Evolutionary conservation across 2,797 vertebrate genomes (phyloP).

Genomic region (Arremon brunneinucha): DNA sequence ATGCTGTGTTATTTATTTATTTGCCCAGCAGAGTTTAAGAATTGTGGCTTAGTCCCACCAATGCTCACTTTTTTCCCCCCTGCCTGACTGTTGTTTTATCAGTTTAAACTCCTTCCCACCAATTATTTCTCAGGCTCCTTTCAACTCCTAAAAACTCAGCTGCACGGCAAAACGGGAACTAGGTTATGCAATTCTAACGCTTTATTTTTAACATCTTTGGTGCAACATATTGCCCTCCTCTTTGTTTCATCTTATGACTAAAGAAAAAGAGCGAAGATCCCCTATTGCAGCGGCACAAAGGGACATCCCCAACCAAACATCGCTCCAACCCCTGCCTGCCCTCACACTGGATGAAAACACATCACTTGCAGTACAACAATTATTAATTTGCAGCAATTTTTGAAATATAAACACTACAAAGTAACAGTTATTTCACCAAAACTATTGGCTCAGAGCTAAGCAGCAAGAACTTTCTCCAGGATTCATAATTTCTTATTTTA

Average conservation of each 20-base stretch:
- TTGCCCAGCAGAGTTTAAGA: not conserved
- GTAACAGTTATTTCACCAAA: not conserved
- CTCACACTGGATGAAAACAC: not conserved
- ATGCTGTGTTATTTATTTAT: constrained; percentile 17
- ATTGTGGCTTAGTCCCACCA: not conserved
- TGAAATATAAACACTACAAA: not conserved
- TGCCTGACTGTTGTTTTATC: not conserved
- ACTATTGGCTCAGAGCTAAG: not conserved
- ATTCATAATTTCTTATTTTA: constrained; percentile 4
- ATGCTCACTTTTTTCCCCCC: not conserved
- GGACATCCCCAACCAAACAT: not conserved
- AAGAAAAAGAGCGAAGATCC: constrained; percentile 12
- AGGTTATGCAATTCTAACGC: constrained; percentile 51
- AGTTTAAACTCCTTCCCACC: not conserved
- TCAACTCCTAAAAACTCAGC: constrained; percentile 37
- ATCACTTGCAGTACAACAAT: not conserved
- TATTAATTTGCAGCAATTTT: not conserved
- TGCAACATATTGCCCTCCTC: constrained; percentile 57
- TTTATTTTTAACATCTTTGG: constrained; percentile 66
- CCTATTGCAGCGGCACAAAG: not conserved
- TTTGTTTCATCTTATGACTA: constrained; percentile 55
- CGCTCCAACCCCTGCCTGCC: not conserved
- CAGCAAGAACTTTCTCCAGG: not conserved
- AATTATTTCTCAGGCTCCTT: constrained; percentile 32
- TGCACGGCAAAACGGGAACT: not conserved